Conservation (phyloP, 2,113 vertebrate species). For the Ochotona curzoniae region DNA sequence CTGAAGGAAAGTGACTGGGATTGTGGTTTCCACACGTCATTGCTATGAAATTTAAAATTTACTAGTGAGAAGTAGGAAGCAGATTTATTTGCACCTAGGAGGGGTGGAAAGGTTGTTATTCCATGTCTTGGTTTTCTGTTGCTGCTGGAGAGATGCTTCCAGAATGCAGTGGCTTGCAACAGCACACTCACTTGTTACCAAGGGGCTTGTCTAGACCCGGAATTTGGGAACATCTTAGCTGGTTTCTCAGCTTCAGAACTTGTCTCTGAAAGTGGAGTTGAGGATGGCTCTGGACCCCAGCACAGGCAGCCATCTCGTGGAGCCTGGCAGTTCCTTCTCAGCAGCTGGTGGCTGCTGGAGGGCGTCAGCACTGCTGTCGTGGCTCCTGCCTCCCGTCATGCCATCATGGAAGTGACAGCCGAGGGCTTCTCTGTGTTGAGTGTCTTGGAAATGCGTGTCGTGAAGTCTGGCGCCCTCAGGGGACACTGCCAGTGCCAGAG, state of each 20-base stretch:
- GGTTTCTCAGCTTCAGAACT: not conserved
- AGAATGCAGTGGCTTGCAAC: not conserved
- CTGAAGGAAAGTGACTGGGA: not conserved
- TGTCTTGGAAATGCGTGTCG: not conserved
- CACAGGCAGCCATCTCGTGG: not conserved
- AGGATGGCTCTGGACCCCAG: too few species aligned
- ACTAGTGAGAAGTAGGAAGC: slow-evolving; percentile 13
- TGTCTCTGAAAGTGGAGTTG: not conserved
- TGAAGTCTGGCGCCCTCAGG: not conserved
- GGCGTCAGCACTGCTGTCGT: not conserved
- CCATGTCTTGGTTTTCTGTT: slow-evolving; percentile 7
- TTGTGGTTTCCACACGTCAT: not conserved
- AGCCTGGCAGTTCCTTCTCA: not conserved
- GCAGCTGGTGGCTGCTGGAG: not conserved
- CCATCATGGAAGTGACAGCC: not conserved
- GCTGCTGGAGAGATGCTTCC: not conserved
- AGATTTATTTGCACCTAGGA: not conserved
- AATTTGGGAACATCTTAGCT: not conserved
- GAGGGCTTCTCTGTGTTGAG: slow-evolving; percentile 9
- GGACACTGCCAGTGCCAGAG: not conserved
- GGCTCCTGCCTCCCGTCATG: too few species aligned
- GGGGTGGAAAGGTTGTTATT: not conserved
- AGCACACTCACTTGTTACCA: not conserved
- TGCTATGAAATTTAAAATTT: slow-evolving; percentile 25
- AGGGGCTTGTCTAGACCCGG: not conserved